Base-by-base conservation (phyloP, 2,113 vertebrate genomes). In the Protobothrops flavoviridis region DNA sequence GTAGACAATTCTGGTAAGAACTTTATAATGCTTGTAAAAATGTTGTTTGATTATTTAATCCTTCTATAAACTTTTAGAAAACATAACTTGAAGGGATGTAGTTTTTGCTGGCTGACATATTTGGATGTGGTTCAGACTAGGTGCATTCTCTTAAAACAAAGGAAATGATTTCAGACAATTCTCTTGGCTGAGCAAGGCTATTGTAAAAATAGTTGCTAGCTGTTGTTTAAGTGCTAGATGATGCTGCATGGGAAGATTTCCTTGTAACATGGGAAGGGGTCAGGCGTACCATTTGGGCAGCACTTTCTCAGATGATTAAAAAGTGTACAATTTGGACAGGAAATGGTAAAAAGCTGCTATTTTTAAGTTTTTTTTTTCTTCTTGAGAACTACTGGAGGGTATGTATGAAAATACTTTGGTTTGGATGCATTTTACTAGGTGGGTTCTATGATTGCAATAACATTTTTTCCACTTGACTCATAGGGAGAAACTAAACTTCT, bases 401-500 rank as follows among this genome's bases (percentile, higher is more conserved):
- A 91, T 95, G 96, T 74, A 92, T 91, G 95, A 96, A 95, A 95
- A 93, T 94, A 93, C 94, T 95, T 96, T 93, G 52, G 91, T 95
- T 39, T 0, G 59, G 87, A 74, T 91, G 86, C 53, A 89, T 53
- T 85, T 87, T 61, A 93, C 89, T 15, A 92, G 94, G 95, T 96
- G 90, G 90, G 94, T 93, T 93, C 94, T 91, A 59, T 90, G 94
- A 45, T 94, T 88, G 24, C 93, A 93, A 94, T 95, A 56, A 92
- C 91, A 94, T 95, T 96, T 97, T 97, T 97, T 96, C 94, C 94
- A 0, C 90, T 95, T 95, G 93, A 96, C 91, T 97, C 94, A 95
- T 93, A 5, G 69, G 94, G 90, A 93, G 85, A 96, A 90, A 43
- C 96, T 93, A 95, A 94, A 95, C 91, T 91, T 97, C 95, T 96